Evolutionary conservation across 2,888 invertebrate species (phyloP), one percentile per base, ranked within the genome.

Genomic region (Pheosia gnoma): DNA sequence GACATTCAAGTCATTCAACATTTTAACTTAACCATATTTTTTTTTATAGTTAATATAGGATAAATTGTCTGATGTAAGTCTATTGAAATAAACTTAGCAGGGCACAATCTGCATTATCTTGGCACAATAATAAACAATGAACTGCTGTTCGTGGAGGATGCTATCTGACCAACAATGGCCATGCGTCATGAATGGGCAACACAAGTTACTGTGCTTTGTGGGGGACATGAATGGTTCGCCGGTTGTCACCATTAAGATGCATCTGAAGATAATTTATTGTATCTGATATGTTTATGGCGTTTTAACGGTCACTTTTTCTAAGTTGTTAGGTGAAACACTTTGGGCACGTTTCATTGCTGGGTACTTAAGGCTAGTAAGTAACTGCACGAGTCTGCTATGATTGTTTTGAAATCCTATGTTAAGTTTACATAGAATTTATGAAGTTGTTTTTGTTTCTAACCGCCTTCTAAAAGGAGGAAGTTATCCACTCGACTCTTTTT

Each of bases 111-210:
- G 11, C 38, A 54, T 8, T 43, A 54, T 38, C 9, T 11, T 10
- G 54, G 38, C 10, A 54, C 54, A 54, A 54, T 38, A 55, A 39
- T 55, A 39, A 55, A 55, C 39, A 39, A 55, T 39, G 38, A 55
- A 55, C 55, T 39, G 55, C 55, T 55, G 55, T 11, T 55, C 7
- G 39, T 1, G 13, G 0, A 55, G 39, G 39, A 8, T 6, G 39
- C 39, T 38, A 39, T 39, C 53, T 53, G 11, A 9, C 37, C 55
- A n/a, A 55, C 11, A 53, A 53, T 53, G 53, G 53, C n/a, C 39
- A 39, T 39, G n/a, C 13, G 39, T 39, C 39, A 13, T 39, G 55
- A 55, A 55, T 39, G 55, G 36, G 55, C 38, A 13, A 55, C 13
- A 39, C 39, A 39, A 39, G 39, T 55, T 36, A 39, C 11, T 38